Base-by-base conservation (phyloP, 2,888 invertebrate species). In the Vannuccia rotundouncinata region DNA sequence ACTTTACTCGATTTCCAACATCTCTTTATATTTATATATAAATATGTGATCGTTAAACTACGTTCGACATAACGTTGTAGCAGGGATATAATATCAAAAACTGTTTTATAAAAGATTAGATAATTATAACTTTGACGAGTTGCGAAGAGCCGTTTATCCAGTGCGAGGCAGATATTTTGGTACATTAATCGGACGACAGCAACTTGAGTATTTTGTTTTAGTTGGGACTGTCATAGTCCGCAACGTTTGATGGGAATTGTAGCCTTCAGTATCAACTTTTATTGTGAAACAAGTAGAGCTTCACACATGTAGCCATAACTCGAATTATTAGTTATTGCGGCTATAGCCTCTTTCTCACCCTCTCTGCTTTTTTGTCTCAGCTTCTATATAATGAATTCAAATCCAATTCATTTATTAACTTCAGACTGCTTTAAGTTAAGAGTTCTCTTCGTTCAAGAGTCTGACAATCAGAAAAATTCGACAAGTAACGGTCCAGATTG, bases 211-310 rank as follows among this genome's bases (percentile, higher is more conserved):
- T 66, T 5, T 13, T 2, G 10, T 66, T 22, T 66, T 66, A 66
- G 10, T 66, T 22, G 2, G 17, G 22, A 66, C 66, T 66, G 66
- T 66, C 66, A 66, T 5, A 66, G 66, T 66, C 25, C 25, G 66
- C 66, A 66, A 66, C 66, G 66, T 66, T 66, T 66, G 66, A 66
- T 66, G 66, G 22, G 66, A 66, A 66, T 66, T 66, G 66, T 66
- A 66, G 5, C 66, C 66, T 5, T 22, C 2, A 66, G 66, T 66
- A 66, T 66, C 66, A 66, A 22, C 66, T 66, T 66, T 22, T n/a
- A 66, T 27, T 13, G 22, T 5, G 5, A 66, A 13, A 66, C 25
- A 2, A 27, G 2, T 13, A 17, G 5, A 5, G 22, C 66, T 66
- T 66, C 25, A 66, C 22, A 66, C 66, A 45, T 45, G 45, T 45